Evolutionary conservation across 2,113 vertebrate species (phyloP), one percentile per base, ranked within the genome.

Genomic region (Athene cunicularia): DNA sequence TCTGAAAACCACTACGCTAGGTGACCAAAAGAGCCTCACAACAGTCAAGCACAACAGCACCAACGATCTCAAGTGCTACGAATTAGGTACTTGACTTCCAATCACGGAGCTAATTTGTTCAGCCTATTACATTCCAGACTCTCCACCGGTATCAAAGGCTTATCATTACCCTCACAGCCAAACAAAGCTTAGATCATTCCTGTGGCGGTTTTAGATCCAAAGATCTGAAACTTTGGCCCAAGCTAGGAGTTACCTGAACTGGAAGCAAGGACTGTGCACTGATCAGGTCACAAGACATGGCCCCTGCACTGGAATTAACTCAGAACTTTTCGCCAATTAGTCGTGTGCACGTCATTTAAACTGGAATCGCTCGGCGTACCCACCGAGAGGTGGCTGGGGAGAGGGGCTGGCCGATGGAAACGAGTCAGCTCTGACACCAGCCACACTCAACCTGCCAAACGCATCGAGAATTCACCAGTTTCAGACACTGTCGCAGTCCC

Each of bases 291-390:
- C 23, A 19, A 24, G 35, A 28, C 33, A 26, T 30, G 27, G 24
- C 2, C 27, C n/a, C 28, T 27, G 52, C 74, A 64, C 37, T 10
- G 68, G 0, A 15, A 18, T 55, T 11, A 59, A 21, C 24, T 9
- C 5, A 6, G 28, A 59, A 24, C 24, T 59, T 71, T 11, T 70
- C n/a, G 50, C 20, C 18, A 47, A 2, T 52, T 30, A 52, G 20
- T 14, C 33, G 20, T 1, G 7, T 4, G 19, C 45, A 3, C 1
- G 11, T 23, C 35, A 41, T 6, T 56, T 5, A 3, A n/a, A 17
- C 18, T 11, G 68, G 60, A 39, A 32, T 35, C 53, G 2, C 50
- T 24, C 30, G 5, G 16, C 2, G 7, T 5, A 14, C 12, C 8
- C 24, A 60, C 3, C 26, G 35, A 13, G 67, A 41, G 32, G 39